phyloP scores from a whole-genome alignment of 2,888 invertebrate genomes.

The Conops quadrifasciatus region DNA sequence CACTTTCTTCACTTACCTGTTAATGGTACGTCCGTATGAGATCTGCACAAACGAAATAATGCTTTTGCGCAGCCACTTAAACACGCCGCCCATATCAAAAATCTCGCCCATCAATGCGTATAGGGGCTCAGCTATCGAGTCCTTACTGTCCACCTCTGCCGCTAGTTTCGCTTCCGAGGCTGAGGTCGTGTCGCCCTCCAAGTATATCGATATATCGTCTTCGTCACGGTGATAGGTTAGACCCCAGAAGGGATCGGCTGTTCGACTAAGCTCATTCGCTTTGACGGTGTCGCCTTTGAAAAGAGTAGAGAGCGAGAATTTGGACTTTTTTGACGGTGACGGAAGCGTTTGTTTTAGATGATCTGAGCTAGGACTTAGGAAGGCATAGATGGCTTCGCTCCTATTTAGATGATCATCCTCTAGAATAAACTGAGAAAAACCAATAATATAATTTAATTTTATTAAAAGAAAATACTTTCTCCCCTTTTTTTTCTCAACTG shows the following conservation, averaged over 20 bases:
- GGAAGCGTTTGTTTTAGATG: conserved; percentile 82
- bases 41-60: conserved; percentile 91
- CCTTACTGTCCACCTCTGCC: conserved; percentile 73
- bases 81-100: conserved; percentile 89
- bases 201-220: conserved; percentile 80
- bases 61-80: conserved; percentile 86
- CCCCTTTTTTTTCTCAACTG: not conserved
- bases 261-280: conserved; percentile 68
- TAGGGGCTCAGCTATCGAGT: conserved; percentile 90
- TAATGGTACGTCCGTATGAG: conserved; percentile 91
- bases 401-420: conserved; percentile 87
- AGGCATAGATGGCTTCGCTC: conserved; percentile 89
- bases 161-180: conserved; percentile 62
- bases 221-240: conserved; percentile 72
- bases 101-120: conserved; percentile 87
- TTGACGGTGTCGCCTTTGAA: conserved; percentile 77
- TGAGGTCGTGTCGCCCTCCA: conserved; percentile 71
- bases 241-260: conserved; percentile 66
- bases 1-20: conserved; percentile 69
- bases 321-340: conserved; percentile 80
- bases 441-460: not conserved
- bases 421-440: conserved; percentile 75
- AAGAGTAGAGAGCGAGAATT: conserved; percentile 85
- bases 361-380: conserved; percentile 91
- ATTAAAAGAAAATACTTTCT: not conserved